Evolutionary conservation across 1,140 invertebrate species (phyloP).

Genomic region (Medauroidea extradentata): DNA sequence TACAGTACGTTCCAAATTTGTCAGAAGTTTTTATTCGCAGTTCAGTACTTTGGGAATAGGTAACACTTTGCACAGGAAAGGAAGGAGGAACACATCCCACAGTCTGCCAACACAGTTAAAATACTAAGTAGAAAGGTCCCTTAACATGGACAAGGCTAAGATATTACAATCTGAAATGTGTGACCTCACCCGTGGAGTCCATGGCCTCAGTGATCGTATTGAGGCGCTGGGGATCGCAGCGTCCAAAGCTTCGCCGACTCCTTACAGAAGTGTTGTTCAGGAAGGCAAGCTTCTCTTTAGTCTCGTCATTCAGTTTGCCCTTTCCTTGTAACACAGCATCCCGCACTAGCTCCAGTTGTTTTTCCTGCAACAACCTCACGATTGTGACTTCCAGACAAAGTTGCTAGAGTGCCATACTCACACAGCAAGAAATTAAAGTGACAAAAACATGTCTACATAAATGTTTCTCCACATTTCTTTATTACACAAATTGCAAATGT

Average conservation of each 20-base stretch:
- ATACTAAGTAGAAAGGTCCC: too few relatives aligned
- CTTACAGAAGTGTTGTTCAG: conserved; percentile 54
- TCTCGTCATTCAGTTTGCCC: conserved; percentile 67
- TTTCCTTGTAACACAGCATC: conserved; percentile 67
- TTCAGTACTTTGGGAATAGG: too few relatives aligned
- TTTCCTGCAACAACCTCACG: conserved; percentile 51
- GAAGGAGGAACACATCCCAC: too few relatives aligned
- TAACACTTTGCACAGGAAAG: too few relatives aligned
- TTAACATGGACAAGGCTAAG: too few relatives aligned
- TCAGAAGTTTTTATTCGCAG: too few relatives aligned
- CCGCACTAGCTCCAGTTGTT: conserved; percentile 64
- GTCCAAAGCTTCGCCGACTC: conserved; percentile 34
- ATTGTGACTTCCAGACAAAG: not conserved
- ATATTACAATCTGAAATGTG: conserved; percentile 10
- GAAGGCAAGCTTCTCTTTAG: conserved; percentile 73
- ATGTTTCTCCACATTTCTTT: too few relatives aligned
- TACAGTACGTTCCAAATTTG: too few relatives aligned
- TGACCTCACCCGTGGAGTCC: conserved; percentile 55
- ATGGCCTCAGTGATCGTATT: conserved; percentile 59
- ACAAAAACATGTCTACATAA: too few relatives aligned
- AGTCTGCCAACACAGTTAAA: too few relatives aligned
- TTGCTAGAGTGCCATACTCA: conserved; percentile 7
- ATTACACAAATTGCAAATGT: too few relatives aligned
- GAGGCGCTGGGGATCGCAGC: conserved; percentile 49
- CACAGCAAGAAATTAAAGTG: conserved; percentile 3